Evolutionary conservation across 2,888 invertebrate genomes (phyloP).

Genomic region (Pantelozetes paolii): DNA sequence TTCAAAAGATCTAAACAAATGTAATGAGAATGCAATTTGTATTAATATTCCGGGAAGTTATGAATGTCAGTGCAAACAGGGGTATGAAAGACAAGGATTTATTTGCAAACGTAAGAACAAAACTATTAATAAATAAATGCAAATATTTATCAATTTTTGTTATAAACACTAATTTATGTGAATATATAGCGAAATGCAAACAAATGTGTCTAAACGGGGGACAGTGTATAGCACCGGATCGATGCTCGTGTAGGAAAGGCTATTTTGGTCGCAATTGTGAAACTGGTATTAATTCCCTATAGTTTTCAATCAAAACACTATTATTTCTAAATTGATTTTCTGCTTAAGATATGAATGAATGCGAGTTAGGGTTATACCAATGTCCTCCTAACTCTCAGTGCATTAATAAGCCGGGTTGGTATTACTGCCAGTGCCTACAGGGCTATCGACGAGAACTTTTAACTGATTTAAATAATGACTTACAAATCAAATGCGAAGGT

Average conservation of each 20-base stretch:
- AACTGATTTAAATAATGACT: neutral
- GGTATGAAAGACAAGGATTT: conserved; percentile 73
- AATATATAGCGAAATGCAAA: conserved; percentile 67
- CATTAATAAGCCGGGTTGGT: conserved; percentile 73
- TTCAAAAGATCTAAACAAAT: conserved; percentile 63
- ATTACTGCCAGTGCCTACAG: conserved; percentile 76
- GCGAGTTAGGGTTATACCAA: conserved; percentile 64
- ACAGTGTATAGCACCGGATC: conserved; percentile 68
- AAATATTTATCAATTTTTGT: conserved; percentile 4
- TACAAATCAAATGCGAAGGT: conserved; percentile 26
- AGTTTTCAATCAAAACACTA: neutral
- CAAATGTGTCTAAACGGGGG: conserved; percentile 79
- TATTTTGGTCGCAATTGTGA: conserved; percentile 78
- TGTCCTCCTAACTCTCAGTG: conserved; percentile 73
- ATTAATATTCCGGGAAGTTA: conserved; percentile 72
- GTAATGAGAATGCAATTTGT: conserved; percentile 71
- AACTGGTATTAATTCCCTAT: conserved; percentile 54
- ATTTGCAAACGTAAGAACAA: conserved; percentile 68
- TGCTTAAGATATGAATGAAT: conserved; percentile 71
- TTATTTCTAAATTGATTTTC: neutral
- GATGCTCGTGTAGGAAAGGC: conserved; percentile 73
- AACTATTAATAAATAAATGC: conserved; percentile 6
- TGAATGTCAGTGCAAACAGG: conserved; percentile 66
- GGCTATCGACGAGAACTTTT: conserved; percentile 61
- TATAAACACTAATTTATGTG: conserved; percentile 47